Conservation (phyloP, 1,140 invertebrate species). For the Ctenoplectra terminalis region DNA sequence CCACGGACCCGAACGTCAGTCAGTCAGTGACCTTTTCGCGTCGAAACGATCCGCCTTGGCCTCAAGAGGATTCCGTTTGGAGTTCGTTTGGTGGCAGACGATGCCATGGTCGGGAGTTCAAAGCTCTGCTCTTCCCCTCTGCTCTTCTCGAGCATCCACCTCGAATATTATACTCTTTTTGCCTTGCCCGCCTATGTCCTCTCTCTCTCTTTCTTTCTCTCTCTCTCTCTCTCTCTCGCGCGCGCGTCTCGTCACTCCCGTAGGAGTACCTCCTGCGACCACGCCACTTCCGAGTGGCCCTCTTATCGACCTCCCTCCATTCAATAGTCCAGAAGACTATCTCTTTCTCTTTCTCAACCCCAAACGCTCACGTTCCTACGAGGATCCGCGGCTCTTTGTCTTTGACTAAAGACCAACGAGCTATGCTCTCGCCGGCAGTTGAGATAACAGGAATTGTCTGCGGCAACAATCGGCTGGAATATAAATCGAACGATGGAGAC, state of each 20-base stretch:
- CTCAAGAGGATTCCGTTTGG: constrained; percentile 56
- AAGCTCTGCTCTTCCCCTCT: constrained; percentile 24
- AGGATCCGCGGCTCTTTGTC: constrained; percentile 41
- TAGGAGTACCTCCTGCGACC: constrained; percentile 21
- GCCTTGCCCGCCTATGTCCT: constrained; percentile 11
- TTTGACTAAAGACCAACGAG: constrained; percentile 41
- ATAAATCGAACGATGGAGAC: constrained; percentile 28
- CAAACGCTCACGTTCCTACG: background rate
- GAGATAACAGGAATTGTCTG: constrained; percentile 50
- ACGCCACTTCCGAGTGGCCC: constrained; percentile 53
- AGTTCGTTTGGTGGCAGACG: constrained; percentile 51
- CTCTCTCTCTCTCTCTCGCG: no score
- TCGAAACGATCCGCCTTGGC: constrained; percentile 50
- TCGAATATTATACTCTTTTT: constrained; percentile 58
- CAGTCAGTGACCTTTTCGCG: constrained; percentile 64
- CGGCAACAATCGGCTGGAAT: constrained; percentile 29
- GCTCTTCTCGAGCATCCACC: constrained; percentile 7
- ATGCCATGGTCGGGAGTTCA: constrained; percentile 45
- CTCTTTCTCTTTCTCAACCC: background rate
- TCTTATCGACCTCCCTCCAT: constrained; percentile 56
- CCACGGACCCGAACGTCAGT: constrained; percentile 50
- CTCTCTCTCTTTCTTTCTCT: no score
- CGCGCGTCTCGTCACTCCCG: background rate
- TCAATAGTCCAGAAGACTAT: constrained; percentile 36
- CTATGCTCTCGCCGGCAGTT: background rate